Conservation (phyloP, 2,797 vertebrate species). For the Pantherophis vulpinus region DNA sequence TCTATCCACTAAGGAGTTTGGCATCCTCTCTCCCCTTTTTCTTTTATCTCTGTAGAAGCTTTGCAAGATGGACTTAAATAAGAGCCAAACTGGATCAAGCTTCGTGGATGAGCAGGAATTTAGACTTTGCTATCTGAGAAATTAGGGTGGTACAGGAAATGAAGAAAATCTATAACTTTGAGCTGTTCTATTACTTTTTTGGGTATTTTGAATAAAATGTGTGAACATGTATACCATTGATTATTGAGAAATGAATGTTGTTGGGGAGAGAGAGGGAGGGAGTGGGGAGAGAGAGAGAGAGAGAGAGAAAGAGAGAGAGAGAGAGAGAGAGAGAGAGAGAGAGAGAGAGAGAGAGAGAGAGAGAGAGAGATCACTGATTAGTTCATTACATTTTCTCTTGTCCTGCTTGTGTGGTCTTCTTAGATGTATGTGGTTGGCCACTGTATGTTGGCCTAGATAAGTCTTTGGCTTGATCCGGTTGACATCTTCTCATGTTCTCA, state of each 20-base stretch:
- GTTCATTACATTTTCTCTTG: background rate
- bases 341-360: background rate
- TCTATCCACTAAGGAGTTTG: background rate
- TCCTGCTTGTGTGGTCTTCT: background rate
- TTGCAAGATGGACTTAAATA: background rate
- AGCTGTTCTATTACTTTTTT: background rate
- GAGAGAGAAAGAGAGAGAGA: background rate
- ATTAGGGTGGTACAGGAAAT: background rate
- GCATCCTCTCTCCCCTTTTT: background rate
- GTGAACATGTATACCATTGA: background rate
- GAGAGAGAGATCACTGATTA: background rate
- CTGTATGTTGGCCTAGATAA: background rate
- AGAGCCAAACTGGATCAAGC: background rate
- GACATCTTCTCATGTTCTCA: background rate
- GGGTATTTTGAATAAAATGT: background rate
- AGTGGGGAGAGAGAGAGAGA: too few species aligned
- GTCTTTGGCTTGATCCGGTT: background rate
- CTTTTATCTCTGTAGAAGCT: background rate
- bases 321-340: background rate
- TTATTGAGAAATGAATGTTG: background rate
- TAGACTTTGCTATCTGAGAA: background rate
- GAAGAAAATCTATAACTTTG: background rate
- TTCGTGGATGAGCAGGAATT: background rate
- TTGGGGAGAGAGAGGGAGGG: background rate
- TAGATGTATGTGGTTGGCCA: background rate